Evolutionary conservation across 2,888 invertebrate genomes (phyloP).

Genomic region (Melanchra persicariae): DNA sequence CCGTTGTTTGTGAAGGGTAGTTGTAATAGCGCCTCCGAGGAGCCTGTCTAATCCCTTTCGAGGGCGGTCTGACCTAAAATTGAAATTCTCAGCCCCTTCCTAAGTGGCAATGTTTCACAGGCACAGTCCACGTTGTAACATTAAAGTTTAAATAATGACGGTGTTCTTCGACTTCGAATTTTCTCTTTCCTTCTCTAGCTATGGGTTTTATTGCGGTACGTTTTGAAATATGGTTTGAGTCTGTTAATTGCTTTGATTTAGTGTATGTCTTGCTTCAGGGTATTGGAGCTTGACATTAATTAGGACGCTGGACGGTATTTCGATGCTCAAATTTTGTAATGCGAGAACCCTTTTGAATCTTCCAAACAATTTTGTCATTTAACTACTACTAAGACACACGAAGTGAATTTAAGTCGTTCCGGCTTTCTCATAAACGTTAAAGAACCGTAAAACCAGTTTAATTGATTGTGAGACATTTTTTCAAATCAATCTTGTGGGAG

Average conservation of each 20-base stretch:
- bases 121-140: slow-evolving; percentile 70
- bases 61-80: slow-evolving; percentile 78
- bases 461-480: slow-evolving; percentile 77
- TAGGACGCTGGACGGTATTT: slow-evolving; percentile 5
- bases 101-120: slow-evolving; percentile 77
- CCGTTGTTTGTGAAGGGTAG: slow-evolving; percentile 78
- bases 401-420: slow-evolving; percentile 39
- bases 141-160: slow-evolving; percentile 79
- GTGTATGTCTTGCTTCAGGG: slow-evolving; percentile 33
- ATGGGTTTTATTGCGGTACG: slow-evolving; percentile 70
- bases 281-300: slow-evolving; percentile 33
- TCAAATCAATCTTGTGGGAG: slow-evolving; percentile 67
- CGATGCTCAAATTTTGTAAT: not conserved
- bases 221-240: slow-evolving; percentile 66
- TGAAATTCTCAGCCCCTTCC: slow-evolving; percentile 77
- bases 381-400: too few relatives aligned
- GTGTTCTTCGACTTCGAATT: slow-evolving; percentile 72
- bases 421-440: slow-evolving; percentile 63
- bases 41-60: slow-evolving; percentile 75
- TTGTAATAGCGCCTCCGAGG: slow-evolving; percentile 72
- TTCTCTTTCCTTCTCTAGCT: slow-evolving; percentile 61
- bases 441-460: slow-evolving; percentile 79
- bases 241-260: slow-evolving; percentile 63
- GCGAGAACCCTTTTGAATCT: not conserved
- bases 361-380: not conserved